These are phyloP conservation scores for Cuculus canorus DNA, from an alignment of 2,797 vertebrate genomes.

Conservation along the genomic window DNA sequence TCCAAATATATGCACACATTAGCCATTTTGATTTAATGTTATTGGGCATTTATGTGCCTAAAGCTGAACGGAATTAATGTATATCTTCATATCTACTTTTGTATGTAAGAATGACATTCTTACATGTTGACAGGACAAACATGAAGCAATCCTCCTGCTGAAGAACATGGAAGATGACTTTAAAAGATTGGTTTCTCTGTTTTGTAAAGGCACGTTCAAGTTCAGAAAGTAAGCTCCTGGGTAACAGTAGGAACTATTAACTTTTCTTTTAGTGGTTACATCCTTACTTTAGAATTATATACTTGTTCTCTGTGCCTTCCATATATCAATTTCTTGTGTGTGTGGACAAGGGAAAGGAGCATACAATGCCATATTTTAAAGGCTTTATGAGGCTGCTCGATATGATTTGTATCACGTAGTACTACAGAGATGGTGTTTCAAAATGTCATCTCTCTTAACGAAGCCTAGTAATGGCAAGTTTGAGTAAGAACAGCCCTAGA, in stretches of 20 bases:
- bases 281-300: not conserved
- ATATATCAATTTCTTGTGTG: not conserved
- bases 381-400: not conserved
- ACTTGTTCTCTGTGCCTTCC: not conserved
- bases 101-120: not conserved
- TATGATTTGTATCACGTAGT: not conserved
- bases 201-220: not conserved
- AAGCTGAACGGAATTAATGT: not conserved
- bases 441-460: constrained; percentile 13
- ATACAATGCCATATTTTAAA: not conserved
- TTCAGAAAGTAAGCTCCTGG: not conserved
- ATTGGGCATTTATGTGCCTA: fast-evolving
- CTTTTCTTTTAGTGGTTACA: not conserved
- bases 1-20: not conserved
- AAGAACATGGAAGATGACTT: not conserved
- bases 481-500: not conserved
- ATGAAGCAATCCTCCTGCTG: not conserved
- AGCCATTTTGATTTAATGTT: not conserved
- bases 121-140: not conserved
- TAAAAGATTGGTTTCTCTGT: not conserved
- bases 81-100: not conserved
- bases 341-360: not conserved
- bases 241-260: not conserved
- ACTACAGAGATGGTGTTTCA: not conserved
- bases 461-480: not conserved